Evolutionary conservation across 2,888 invertebrate species (phyloP), one percentile per base, ranked within the genome.

Genomic region (Thera obeliscata): DNA sequence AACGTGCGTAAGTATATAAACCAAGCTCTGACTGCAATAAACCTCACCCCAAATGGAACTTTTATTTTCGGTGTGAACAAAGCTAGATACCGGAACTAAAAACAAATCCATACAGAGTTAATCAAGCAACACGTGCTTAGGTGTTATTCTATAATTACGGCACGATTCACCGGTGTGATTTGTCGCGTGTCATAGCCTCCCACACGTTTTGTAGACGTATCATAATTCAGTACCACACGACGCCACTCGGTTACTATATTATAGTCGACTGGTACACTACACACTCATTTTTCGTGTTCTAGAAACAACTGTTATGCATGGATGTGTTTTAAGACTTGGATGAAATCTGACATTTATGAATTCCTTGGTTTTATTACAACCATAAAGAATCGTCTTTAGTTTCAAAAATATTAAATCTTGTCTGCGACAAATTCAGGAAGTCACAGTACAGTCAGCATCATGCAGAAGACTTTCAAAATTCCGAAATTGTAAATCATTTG

Each of bases 151-250:
- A 69, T 76, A 74, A 78, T 77, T 76, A 73, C 69, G 69, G 70
- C 71, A 70, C 75, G 71, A 74, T 78, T 81, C 80, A 83, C 76
- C 78, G 76, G 72, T 68, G 74, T 76, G 81, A 83, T 81, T 80
- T 82, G 84, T 83, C 80, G 77, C 78, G 77, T 77, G 80, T 83
- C 81, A 74, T 71, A 81, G 75, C 78, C 80, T 79, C 87, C 87
- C 81, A 87, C 87, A 72, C 83, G 43, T 69, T 65, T 60, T 67
- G 72, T 74, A 65, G 54, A 70, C 74, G 76, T 82, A 82, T 82
- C 79, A 84, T 81, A 81, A 79, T 82, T 80, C 70, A 64, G 76
- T 80, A 84, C 78, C 80, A 81, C 82, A 81, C 81, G 78, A 81
- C 81, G 83, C 80, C 73, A 80, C 76, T 82, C 78, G 75, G 74